These are phyloP conservation scores for Cyrtonyx montezumae DNA, from an alignment of 2,113 vertebrate genomes.

Conservation along the genomic window DNA sequence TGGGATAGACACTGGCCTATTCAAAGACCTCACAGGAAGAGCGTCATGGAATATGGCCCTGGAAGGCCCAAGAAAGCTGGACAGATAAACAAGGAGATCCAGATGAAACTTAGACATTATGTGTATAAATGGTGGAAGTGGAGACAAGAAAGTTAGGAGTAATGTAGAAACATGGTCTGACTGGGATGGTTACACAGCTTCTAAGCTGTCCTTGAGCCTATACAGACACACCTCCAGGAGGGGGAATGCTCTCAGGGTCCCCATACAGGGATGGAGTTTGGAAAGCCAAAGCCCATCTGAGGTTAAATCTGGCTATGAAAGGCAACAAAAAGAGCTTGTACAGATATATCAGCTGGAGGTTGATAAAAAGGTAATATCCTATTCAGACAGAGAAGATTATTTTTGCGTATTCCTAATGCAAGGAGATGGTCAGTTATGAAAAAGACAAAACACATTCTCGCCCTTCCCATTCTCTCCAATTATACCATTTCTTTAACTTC, in stretches of 20 bases:
- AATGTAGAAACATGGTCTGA: neutral
- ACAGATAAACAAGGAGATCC: neutral
- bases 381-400: neutral
- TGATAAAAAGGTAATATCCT: neutral
- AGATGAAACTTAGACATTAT: neutral
- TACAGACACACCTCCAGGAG: accelerated
- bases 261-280: neutral
- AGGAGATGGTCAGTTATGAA: neutral
- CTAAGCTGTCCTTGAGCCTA: neutral
- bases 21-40: neutral
- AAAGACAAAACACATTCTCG: neutral
- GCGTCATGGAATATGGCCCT: neutral
- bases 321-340: neutral
- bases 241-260: neutral
- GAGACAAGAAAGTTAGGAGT: neutral
- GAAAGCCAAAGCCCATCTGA: neutral
- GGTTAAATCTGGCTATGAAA: neutral
- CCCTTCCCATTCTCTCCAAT: neutral
- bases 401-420: neutral
- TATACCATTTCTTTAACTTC: neutral
- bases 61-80: neutral
- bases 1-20: neutral
- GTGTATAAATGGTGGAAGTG: neutral
- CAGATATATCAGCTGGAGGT: neutral
- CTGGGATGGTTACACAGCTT: neutral